phyloP scores from a whole-genome alignment of 2,888 invertebrate species.

The Clusia tigrina region DNA sequence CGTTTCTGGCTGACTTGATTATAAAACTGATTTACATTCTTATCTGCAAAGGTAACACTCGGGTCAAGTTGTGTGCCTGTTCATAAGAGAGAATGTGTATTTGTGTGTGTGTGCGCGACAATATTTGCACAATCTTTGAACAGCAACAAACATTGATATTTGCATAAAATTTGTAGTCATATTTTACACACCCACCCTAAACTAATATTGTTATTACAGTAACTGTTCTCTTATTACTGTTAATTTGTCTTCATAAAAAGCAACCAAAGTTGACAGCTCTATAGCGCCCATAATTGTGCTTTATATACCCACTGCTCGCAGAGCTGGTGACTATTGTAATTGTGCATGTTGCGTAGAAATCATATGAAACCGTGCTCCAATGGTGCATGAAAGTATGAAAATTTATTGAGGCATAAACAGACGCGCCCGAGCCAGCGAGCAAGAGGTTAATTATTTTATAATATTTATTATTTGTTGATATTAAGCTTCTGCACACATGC shows the following conservation, averaged over 20 bases:
- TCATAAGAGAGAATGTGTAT: too few relatives aligned
- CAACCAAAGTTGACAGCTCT: constrained; percentile 20
- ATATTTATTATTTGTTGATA: constrained; percentile 12
- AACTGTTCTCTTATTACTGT: background rate
- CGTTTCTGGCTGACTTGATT: too few relatives aligned
- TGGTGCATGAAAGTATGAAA: constrained; percentile 11
- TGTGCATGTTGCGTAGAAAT: background rate
- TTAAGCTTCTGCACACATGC: background rate
- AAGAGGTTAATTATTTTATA: constrained; percentile 30
- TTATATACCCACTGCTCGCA: background rate
- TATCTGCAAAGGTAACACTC: too few relatives aligned
- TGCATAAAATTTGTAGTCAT: background rate
- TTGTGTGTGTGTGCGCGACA: too few relatives aligned
- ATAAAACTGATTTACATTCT: too few relatives aligned
- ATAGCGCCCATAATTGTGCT: constrained; percentile 20
- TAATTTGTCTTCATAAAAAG: constrained; percentile 21
- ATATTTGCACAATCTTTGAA: constrained; percentile 2
- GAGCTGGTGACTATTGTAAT: background rate
- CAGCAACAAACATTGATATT: constrained; percentile 2
- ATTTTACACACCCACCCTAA: constrained; percentile 11
- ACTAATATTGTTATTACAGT: background rate
- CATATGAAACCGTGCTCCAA: background rate
- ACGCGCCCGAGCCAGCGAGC: background rate
- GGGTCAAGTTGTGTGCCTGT: too few relatives aligned
- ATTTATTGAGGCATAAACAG: constrained; percentile 17